phyloP scores from a whole-genome alignment of 2,888 invertebrate genomes.

The Phyto melanocephala region DNA sequence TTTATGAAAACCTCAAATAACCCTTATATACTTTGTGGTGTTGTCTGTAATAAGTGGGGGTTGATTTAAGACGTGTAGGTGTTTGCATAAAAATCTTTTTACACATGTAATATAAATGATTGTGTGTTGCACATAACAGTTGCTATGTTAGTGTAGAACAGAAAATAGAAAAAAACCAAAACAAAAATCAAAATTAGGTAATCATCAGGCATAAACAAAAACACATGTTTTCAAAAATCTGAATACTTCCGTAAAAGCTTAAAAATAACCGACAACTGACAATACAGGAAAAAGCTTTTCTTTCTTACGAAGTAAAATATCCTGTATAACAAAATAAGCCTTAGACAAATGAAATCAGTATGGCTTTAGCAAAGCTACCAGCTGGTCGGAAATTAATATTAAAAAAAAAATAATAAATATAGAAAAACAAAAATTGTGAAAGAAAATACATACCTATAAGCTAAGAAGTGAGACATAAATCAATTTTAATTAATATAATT shows the following conservation, averaged over 20 bases:
- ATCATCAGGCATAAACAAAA: slow-evolving; percentile 55
- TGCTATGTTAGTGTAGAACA: slow-evolving; percentile 39
- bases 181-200: slow-evolving; percentile 55
- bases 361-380: slow-evolving; percentile 59
- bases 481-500: background rate
- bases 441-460: slow-evolving; percentile 12
- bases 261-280: slow-evolving; percentile 10
- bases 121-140: slow-evolving; percentile 27
- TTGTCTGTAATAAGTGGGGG: background rate
- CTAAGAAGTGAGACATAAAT: slow-evolving; percentile 28
- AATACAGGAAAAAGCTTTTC: slow-evolving; percentile 41
- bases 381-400: slow-evolving; percentile 49
- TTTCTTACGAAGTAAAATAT: slow-evolving; percentile 30
- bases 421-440: background rate
- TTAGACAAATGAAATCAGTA: slow-evolving; percentile 63
- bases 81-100: background rate
- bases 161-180: slow-evolving; percentile 23
- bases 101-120: background rate
- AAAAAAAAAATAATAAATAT: slow-evolving; percentile 17
- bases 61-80: slow-evolving; percentile 4
- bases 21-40: background rate
- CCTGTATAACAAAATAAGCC: slow-evolving; percentile 60
- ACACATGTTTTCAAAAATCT: slow-evolving; percentile 54
- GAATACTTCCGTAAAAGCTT: slow-evolving; percentile 38
- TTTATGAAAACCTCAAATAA: background rate